Percentiles rank a stretch among this genome's conserved stretches.
Conservation (phyloP, 2,888 invertebrate genomes). For the Alentia gelatinosa region DNA sequence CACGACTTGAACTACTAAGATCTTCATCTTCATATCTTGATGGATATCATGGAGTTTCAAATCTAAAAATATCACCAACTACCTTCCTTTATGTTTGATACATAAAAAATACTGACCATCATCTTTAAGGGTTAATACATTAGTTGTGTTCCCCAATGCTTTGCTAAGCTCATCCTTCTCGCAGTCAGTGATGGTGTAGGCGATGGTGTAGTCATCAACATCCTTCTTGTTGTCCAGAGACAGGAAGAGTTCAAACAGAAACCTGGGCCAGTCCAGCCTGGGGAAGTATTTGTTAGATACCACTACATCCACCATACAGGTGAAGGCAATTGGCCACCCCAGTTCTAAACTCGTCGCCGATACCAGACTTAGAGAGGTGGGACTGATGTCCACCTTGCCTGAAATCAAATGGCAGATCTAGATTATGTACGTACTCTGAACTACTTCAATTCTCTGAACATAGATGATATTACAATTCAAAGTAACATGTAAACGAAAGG, state of each 20-base stretch:
- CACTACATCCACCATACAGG: not conserved
- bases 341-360: not conserved
- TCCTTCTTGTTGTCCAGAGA: not conserved
- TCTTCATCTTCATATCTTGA: too few relatives aligned
- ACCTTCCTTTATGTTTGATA: not conserved
- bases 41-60: too few relatives aligned
- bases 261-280: not conserved
- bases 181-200: not conserved
- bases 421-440: too few relatives aligned
- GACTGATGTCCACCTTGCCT: not conserved
- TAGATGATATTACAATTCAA: too few relatives aligned
- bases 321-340: not conserved
- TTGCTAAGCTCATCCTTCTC: not conserved
- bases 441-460: too few relatives aligned
- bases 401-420: not conserved
- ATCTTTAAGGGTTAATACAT: not conserved
- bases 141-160: not conserved
- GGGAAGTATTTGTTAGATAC: not conserved
- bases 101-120: not conserved
- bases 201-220: not conserved
- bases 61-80: too few relatives aligned
- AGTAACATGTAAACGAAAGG: too few relatives aligned
- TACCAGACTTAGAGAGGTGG: too few relatives aligned
- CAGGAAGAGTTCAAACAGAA: slow-evolving; percentile 14
- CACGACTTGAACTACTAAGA: too few relatives aligned